Evolutionary conservation across 2,113 vertebrate genomes (phyloP).

Genomic region (Ceyx melanurus): DNA sequence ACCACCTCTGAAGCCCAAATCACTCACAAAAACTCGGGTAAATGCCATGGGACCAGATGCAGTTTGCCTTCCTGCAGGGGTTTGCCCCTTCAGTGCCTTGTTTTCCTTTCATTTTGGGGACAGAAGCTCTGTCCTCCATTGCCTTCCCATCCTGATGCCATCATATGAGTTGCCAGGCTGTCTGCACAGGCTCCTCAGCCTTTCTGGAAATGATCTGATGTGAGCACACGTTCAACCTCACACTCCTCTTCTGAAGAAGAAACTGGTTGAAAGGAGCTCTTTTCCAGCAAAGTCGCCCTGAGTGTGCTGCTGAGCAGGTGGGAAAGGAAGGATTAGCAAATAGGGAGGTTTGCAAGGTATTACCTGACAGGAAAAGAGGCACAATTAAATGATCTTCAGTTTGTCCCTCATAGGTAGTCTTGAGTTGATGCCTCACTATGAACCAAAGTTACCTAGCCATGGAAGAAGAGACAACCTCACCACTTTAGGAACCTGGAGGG

Average conservation of each 20-base stretch:
- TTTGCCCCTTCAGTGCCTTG: not conserved
- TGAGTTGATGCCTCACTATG: not conserved
- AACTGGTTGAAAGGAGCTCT: not conserved
- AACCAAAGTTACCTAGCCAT: not conserved
- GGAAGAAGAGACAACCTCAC: not conserved
- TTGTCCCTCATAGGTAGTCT: not conserved
- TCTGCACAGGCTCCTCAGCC: not conserved
- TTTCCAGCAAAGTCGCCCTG: not conserved
- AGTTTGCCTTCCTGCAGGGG: not conserved
- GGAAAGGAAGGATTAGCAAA: not conserved
- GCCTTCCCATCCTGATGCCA: not conserved
- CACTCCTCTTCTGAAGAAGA: not conserved
- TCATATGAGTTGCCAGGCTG: not conserved
- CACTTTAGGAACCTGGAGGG: accelerated
- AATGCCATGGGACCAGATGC: not conserved
- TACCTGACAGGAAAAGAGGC: not conserved
- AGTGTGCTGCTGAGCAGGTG: accelerated
- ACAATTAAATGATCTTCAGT: not conserved
- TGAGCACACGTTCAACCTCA: accelerated
- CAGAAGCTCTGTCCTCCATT: accelerated
- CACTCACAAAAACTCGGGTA: not conserved
- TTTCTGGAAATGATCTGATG: not conserved
- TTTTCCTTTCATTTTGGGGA: not conserved
- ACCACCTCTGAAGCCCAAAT: not conserved
- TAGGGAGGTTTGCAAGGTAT: not conserved